Evolutionary conservation across 2,888 invertebrate species (phyloP), one percentile per base, ranked within the genome.

Genomic region (Orthosia cruda): DNA sequence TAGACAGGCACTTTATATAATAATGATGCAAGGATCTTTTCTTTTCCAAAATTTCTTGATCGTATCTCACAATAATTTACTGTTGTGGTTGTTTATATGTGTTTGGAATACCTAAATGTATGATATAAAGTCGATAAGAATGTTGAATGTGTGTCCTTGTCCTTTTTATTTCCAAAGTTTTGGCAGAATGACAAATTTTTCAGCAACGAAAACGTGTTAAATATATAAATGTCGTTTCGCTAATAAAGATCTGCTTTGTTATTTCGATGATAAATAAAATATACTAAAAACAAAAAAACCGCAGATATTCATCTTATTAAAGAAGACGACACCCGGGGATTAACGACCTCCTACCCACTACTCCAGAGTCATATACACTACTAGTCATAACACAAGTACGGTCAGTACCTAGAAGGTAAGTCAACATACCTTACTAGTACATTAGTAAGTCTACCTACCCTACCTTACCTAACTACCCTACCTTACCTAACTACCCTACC

Each of bases 131-230:
- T 40, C 40, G 40, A 9, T 40, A 40, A 40, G 40, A 9, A 40
- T 32, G 5, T 32, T 32, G 9, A 18, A 2, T 40, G n/a, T 59
- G 9, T 52, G 47, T 12, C 57, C 58, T 79, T 64, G 71, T 50
- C 13, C 47, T 50, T 59, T 71, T 70, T 78, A 75, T 49, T 40
- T n/a, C 0, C 4, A 47, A 23, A 40, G n/a, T 12, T 64, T 71
- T 77, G 79, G 77, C 79, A 64, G 64, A 52, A 26, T 78, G 47
- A 12, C 71, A 77, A 54, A 20, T 20, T 54, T 47, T 58, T 52
- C 32, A 23, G 3, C 13, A 23, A 13, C 15, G 15, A 20, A 32
- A 64, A 49, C 18, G 15, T 74, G 52, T 12, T 20, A 40, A 23
- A 40, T 65, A 4, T 4, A 32, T 65, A 4, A 7, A 54, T 52